Evolutionary conservation across 2,888 invertebrate species (phyloP).

Genomic region (Platerodrilus igneus): DNA sequence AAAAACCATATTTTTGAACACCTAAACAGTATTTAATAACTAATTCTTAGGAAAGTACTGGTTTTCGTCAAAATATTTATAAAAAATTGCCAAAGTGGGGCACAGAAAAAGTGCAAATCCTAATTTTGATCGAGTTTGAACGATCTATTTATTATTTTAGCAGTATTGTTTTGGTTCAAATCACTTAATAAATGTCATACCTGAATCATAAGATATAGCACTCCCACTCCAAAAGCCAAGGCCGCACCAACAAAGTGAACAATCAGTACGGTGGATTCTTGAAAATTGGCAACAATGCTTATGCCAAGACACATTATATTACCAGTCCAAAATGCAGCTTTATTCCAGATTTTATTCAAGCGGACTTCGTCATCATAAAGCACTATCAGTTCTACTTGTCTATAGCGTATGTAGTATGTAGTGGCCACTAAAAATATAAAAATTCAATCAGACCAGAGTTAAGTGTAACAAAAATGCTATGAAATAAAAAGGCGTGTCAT

Average conservation of each 20-base stretch:
- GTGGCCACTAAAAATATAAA: conserved; percentile 11
- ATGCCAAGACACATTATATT: conserved; percentile 13
- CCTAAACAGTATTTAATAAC: too few species aligned
- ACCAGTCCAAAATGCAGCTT: conserved; percentile 6
- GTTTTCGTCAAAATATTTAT: too few species aligned
- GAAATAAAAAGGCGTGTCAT: too few species aligned
- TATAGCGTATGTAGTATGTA: conserved; percentile 11
- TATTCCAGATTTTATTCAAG: conserved; percentile 12
- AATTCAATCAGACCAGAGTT: too few species aligned
- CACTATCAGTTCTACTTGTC: conserved; percentile 10
- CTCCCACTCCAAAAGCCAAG: conserved; percentile 18
- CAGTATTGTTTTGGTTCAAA: too few species aligned
- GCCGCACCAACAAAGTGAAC: conserved; percentile 21
- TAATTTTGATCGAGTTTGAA: too few species aligned
- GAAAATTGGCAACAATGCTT: conserved; percentile 22
- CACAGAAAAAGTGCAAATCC: too few species aligned
- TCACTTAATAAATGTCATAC: conserved; percentile 13
- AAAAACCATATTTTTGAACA: too few species aligned
- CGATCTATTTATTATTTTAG: too few species aligned
- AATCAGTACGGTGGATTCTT: conserved; percentile 13
- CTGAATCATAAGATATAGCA: conserved; percentile 14
- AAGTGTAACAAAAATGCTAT: too few species aligned
- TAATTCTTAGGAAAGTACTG: too few species aligned
- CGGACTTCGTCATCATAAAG: conserved; percentile 1
- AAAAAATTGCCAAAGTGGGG: too few species aligned